A percentile compares a stretch with the other conserved stretches of the same genome.
Conservation (phyloP, 2,888 invertebrate species). For the Drosophila dives region DNA sequence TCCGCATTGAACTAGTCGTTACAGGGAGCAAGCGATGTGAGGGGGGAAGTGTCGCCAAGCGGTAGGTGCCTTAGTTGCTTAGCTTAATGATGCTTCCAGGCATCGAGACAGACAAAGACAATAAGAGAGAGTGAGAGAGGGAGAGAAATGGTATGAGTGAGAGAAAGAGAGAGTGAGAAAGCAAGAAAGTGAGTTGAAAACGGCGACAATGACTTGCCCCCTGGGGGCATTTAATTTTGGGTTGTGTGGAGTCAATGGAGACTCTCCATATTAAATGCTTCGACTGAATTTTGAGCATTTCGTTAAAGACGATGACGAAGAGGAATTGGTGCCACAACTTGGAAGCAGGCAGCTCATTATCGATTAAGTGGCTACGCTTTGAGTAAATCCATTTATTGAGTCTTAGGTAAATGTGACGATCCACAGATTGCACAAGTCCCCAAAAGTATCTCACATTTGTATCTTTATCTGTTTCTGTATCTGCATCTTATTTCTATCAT, state of each 20-base stretch:
- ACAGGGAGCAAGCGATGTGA: background rate
- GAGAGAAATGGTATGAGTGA: background rate
- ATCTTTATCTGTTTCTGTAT: background rate
- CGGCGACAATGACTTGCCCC: constrained; percentile 46
- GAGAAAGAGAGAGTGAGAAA: background rate
- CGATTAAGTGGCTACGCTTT: constrained; percentile 71
- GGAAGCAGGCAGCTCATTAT: constrained; percentile 62
- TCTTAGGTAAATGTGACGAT: constrained; percentile 2
- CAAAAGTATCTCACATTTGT: constrained; percentile 14
- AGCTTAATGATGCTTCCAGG: constrained; percentile 41
- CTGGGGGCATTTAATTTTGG: constrained; percentile 40
- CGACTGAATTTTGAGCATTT: constrained; percentile 42
- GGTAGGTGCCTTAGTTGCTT: constrained; percentile 27
- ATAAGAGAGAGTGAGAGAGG: background rate
- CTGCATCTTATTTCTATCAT: constrained; percentile 10
- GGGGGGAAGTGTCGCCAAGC: constrained; percentile 47
- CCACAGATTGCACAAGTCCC: constrained; percentile 34
- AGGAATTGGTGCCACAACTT: constrained; percentile 1
- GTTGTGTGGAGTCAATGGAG: background rate
- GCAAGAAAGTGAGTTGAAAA: background rate
- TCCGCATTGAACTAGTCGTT: constrained; percentile 61
- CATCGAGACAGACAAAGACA: background rate
- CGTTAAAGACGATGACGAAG: constrained; percentile 60
- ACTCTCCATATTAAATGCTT: constrained; percentile 19
- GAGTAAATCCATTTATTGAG: constrained; percentile 59